Evolutionary conservation across 2,888 invertebrate genomes (phyloP).

Genomic region (Linyphia triangularis): DNA sequence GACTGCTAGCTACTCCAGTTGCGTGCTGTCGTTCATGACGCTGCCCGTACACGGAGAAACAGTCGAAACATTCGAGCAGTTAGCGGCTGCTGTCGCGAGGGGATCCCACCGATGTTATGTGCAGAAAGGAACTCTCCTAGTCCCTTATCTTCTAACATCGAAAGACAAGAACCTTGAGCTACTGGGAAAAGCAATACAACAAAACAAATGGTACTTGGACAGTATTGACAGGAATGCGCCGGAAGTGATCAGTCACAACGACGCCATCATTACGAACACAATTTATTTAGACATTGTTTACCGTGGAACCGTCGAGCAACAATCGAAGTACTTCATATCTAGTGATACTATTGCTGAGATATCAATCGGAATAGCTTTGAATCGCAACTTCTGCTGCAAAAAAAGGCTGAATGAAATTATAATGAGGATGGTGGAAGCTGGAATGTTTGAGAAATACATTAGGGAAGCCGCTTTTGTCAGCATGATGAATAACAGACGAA

Average conservation of each 20-base stretch:
- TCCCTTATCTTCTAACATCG: neutral
- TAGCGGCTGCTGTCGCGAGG: neutral
- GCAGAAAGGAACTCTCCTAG: neutral
- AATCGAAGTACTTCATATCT: too few relatives aligned
- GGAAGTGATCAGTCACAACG: too few relatives aligned
- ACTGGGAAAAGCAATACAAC: neutral
- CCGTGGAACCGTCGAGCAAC: too few relatives aligned
- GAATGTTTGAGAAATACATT: too few relatives aligned
- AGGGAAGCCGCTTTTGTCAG: too few relatives aligned
- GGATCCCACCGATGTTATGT: neutral
- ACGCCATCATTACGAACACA: too few relatives aligned
- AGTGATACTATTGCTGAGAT: too few relatives aligned
- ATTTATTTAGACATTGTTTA: too few relatives aligned
- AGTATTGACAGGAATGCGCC: too few relatives aligned
- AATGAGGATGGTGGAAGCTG: too few relatives aligned
- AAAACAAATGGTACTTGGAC: neutral
- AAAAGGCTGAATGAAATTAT: neutral
- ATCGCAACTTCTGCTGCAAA: neutral
- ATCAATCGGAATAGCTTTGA: neutral
- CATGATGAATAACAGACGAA: too few relatives aligned
- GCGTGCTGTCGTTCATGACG: neutral
- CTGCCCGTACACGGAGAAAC: neutral
- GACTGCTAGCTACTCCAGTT: neutral
- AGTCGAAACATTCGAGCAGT: neutral
- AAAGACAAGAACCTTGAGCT: neutral